phyloP scores from a whole-genome alignment of 1,140 invertebrate species.

The Halesus radiatus region DNA sequence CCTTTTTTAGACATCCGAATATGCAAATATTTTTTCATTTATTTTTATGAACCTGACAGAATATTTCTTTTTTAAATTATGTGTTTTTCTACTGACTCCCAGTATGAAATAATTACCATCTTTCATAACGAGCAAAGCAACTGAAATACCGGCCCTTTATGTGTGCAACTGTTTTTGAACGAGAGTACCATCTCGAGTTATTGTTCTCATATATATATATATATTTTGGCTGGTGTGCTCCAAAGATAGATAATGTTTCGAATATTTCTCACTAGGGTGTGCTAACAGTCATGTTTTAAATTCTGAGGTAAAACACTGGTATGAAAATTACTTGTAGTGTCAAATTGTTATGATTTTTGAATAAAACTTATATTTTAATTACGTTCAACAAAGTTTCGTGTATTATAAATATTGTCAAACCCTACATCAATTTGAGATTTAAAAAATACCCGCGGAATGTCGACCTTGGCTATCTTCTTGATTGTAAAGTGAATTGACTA shows the following conservation, averaged over 20 bases:
- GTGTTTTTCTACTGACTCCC: too few species aligned
- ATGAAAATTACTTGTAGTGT: conserved; percentile 8
- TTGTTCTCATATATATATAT: neutral
- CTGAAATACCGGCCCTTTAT: too few species aligned
- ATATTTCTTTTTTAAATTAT: too few species aligned
- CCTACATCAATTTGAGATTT: neutral
- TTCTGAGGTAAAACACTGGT: conserved; percentile 7
- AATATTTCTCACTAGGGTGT: conserved; percentile 29
- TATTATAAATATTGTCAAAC: neutral
- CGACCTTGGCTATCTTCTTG: conserved; percentile 25
- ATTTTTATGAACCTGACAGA: too few species aligned
- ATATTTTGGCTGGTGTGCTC: conserved; percentile 5
- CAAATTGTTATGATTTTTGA: conserved; percentile 29
- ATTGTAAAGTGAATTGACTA: conserved; percentile 49
- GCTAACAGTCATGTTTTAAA: conserved; percentile 21
- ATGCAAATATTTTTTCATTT: too few species aligned
- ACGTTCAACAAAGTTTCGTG: conserved; percentile 17
- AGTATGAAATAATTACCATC: too few species aligned
- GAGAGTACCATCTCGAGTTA: neutral
- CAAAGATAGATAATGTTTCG: neutral
- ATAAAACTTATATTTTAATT: neutral
- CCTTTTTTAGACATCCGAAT: too few species aligned
- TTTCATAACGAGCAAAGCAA: too few species aligned
- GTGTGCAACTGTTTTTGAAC: too few species aligned
- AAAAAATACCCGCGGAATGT: conserved; percentile 20